Evolutionary conservation across 2,797 vertebrate species (phyloP), one percentile per base, ranked within the genome.

Genomic region (Enteromius anoplus): DNA sequence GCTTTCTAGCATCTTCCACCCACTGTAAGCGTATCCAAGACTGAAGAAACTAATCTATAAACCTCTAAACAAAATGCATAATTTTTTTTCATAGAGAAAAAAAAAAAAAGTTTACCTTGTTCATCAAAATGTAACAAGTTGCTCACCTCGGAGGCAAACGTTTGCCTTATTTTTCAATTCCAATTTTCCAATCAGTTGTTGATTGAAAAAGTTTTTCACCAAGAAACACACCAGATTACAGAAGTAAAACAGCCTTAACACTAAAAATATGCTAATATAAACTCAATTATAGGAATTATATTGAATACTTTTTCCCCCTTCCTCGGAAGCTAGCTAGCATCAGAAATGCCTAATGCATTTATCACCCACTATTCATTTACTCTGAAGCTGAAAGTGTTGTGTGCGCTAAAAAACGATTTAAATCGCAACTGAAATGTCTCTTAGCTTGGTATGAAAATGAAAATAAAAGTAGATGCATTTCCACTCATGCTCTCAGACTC

Each of bases 1-100:
- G 92, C 92, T 93, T 92, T 91, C 62, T 86, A 77, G 84, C 88
- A 68, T 83, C 83, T 66, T 42, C 21, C 15, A 0, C 62, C n/a
- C 49, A 29, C 64, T 32, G 66, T 26, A 40, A 37, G 29, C 3
- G 19, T 34, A 53, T 49, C 17, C 47, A 53, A 75, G 51, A 21
- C 34, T 12, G 23, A 21, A 65, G 45, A 51, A 45, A 4, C 10
- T 5, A 55, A 32, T 19, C 40, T 80, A 10, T 12, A 40, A 23
- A 71, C 15, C 53, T n/a, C 32, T 15, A 12, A 60, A 12, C 26
- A 37, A 66, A 66, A 66, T 64, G 7, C 29, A 64, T 64, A 9
- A 0, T 2, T 23, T 23, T 58, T 58, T 11, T 23, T 23, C 21
- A 11, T 9, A 11, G 8, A 26, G 26, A 26, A 26, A 58, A 23